Evolutionary conservation across 2,888 invertebrate species (phyloP).

Genomic region (Allolobophora icterica): DNA sequence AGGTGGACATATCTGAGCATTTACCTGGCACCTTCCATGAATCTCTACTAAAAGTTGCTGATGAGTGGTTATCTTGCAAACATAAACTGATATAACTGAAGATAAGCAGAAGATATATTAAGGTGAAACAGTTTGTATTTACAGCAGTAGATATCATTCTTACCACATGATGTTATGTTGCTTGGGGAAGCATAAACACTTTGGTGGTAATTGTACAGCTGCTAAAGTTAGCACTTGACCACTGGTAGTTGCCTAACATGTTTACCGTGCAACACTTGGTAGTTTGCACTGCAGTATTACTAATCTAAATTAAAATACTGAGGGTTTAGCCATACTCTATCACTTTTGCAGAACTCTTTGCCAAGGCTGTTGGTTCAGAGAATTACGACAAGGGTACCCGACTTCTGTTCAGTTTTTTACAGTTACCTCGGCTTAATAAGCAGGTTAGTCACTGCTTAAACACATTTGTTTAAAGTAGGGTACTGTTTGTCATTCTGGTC

Average conservation of each 20-base stretch:
- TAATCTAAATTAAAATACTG: not conserved
- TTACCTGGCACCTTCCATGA: too few species aligned
- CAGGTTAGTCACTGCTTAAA: slow-evolving; percentile 66
- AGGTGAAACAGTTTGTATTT: too few species aligned
- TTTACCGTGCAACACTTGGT: not conserved
- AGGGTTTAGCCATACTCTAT: not conserved
- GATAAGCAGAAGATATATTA: too few species aligned
- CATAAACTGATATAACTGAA: too few species aligned
- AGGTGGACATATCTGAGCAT: too few species aligned
- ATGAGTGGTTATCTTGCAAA: too few species aligned
- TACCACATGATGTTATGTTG: too few species aligned
- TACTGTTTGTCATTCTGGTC: not conserved
- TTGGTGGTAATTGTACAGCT: too few species aligned
- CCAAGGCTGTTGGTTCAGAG: slow-evolving; percentile 55
- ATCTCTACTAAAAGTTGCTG: too few species aligned
- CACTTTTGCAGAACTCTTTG: slow-evolving; percentile 53
- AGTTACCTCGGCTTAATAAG: slow-evolving; percentile 71
- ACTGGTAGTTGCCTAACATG: not conserved
- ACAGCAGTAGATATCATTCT: too few species aligned
- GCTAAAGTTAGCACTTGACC: not conserved
- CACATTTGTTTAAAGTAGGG: not conserved
- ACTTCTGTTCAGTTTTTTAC: slow-evolving; percentile 64
- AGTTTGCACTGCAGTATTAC: not conserved
- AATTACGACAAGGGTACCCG: slow-evolving; percentile 59
- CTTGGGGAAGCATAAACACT: too few species aligned